Evolutionary conservation across 53 echinoderm and acorn worm genomes (phyloP), one percentile per base, ranked within the genome.

Genomic region (Holothuria scabra): DNA sequence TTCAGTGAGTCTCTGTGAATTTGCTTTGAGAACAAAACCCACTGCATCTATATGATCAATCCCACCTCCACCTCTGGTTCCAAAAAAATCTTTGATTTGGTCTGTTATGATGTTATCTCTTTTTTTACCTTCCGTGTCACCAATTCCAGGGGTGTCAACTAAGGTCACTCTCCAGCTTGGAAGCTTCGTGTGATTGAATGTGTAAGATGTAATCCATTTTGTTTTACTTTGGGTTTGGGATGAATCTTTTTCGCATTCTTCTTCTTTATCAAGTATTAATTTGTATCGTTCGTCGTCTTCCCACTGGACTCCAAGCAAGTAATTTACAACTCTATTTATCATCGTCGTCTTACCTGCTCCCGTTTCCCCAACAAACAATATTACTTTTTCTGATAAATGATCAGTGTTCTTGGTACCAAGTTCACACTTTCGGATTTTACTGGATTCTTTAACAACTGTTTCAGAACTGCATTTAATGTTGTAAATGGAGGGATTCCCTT

Each of bases 91-190:
- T 14, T 52, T 75, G 1, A 92, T 89, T 19, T 89, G 84, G 14
- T 82, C 76, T 52, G 83, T 63, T 56, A 86, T 92, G 0, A 4
- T 68, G 28, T 89, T 86, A 44, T 92, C 92, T 61, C 84, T 65
- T 59, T 49, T 8, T 16, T 86, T 72, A 30, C 92, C 92, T 5
- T 60, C 46, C 5, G 86, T 92, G 67, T 91, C 92, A 9, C 92
- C 92, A 80, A 91, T 85, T 56, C 91, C 91, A 1, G 91, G 91
- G 1, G 91, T 91, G 56, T 91, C 91, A 31, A 91, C 88, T 14
- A 91, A 62, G 2, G 91, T 80, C 49, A 88, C 21, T 8, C 72
- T 80, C 72, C 37, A 81, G 8, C 4, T 69, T 3, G 22, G 38
- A 24, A 4, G 0, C 3, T 69, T 22, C 0, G 12, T 46, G 28